A percentile compares a stretch with the other conserved stretches of the same genome.
phyloP scores from a whole-genome alignment of 2,888 invertebrate genomes.

The Spodoptera exigua region DNA sequence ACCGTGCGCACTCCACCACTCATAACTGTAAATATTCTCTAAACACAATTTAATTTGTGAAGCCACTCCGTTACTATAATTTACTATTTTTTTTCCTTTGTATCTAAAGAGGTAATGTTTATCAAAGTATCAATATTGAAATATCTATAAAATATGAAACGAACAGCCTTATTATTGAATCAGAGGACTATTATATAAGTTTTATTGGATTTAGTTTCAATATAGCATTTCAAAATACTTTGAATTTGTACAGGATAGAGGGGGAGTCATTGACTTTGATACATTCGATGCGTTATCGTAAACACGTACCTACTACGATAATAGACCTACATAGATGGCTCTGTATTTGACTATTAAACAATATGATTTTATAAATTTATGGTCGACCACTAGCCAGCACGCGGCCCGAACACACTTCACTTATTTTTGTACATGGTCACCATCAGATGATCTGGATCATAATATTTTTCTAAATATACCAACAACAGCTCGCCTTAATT shows the following conservation, averaged over 20 bases:
- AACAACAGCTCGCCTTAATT: constrained; percentile 84
- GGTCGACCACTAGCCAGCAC: constrained; percentile 71
- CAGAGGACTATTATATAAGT: constrained; percentile 78
- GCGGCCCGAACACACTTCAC: constrained; percentile 79
- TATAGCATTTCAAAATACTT: constrained; percentile 73
- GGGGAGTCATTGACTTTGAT: constrained; percentile 67
- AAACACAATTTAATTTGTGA: constrained; percentile 68
- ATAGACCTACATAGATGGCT: constrained; percentile 82
- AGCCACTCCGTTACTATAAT: constrained; percentile 80
- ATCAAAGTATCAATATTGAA: constrained; percentile 75
- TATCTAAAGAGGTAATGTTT: constrained; percentile 83
- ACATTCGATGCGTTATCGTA: constrained; percentile 66
- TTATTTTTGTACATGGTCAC: constrained; percentile 90
- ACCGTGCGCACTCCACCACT: constrained; percentile 64
- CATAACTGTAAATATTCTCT: constrained; percentile 67
- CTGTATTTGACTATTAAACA: constrained; percentile 87
- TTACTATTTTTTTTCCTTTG: constrained; percentile 81
- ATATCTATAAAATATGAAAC: constrained; percentile 79
- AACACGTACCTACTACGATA: constrained; percentile 72
- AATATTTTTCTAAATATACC: constrained; percentile 89
- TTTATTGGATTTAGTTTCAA: constrained; percentile 71
- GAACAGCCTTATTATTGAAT: constrained; percentile 77
- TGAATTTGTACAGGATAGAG: constrained; percentile 83
- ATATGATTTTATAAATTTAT: constrained; percentile 77
- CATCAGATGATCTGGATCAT: constrained; percentile 92